These are phyloP conservation scores for Lottia scabra DNA, from an alignment of 2,888 invertebrate genomes.

Conservation along the genomic window DNA sequence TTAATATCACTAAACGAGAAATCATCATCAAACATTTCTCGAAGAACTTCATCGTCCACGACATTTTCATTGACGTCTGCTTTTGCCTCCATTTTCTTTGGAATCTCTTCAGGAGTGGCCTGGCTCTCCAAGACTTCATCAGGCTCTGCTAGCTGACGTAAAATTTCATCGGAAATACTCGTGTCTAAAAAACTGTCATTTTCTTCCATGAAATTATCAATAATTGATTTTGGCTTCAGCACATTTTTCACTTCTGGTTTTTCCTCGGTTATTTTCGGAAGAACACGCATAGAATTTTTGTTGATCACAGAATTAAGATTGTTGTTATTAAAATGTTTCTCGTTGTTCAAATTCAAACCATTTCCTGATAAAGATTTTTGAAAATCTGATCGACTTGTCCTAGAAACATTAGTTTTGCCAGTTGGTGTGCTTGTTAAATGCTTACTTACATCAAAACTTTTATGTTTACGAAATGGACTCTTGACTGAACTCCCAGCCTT, in stretches of 20 bases:
- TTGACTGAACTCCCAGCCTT: neutral
- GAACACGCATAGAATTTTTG: neutral
- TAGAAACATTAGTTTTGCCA: neutral
- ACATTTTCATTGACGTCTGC: neutral
- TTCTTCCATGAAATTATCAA: conserved; percentile 4
- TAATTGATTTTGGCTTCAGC: neutral
- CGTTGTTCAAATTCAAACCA: neutral
- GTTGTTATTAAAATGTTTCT: neutral
- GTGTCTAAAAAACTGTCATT: conserved; percentile 38
- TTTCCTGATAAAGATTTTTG: neutral
- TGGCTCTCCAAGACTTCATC: conserved; percentile 50
- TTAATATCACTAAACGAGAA: neutral
- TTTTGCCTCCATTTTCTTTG: neutral
- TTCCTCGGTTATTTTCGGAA: neutral
- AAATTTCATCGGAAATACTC: conserved; percentile 51
- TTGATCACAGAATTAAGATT: neutral
- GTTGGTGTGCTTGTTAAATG: neutral
- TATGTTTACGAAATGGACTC: conserved; percentile 32
- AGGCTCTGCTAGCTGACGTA: conserved; percentile 49
- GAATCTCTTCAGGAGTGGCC: conserved; percentile 12
- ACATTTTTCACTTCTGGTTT: neutral
- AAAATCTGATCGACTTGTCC: neutral
- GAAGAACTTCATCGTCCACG: neutral
- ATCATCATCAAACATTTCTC: neutral
- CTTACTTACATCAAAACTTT: conserved; percentile 28